A percentile compares a stretch with the other conserved stretches of the same genome.
Conservation (phyloP, 1,140 invertebrate species). For the Leptoteleia sp. region DNA sequence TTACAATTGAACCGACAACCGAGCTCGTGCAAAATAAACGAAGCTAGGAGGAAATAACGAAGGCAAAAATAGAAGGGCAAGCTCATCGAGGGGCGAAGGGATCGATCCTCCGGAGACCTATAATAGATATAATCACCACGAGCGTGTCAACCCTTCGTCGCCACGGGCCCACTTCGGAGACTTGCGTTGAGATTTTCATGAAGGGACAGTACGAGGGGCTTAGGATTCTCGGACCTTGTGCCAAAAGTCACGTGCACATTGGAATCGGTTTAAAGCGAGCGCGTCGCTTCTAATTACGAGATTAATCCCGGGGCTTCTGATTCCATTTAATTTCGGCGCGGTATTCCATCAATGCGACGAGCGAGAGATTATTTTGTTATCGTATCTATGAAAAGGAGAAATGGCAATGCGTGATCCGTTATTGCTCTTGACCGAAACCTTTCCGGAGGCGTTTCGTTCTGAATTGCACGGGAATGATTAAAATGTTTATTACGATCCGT, state of each 20-base stretch:
- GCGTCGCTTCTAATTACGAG: conserved; percentile 56
- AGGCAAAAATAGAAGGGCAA: conserved; percentile 12
- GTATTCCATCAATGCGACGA: conserved; percentile 42
- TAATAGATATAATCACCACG: conserved; percentile 53
- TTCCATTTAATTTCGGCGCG: conserved; percentile 52
- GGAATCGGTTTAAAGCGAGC: conserved; percentile 47
- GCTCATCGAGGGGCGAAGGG: conserved; percentile 38
- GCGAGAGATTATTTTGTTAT: conserved; percentile 51
- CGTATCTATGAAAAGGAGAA: conserved; percentile 29
- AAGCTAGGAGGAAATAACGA: too few species aligned
- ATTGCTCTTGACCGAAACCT: conserved; percentile 8
- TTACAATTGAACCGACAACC: conserved; percentile 28
- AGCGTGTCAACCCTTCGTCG: conserved; percentile 56
- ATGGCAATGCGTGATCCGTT: conserved; percentile 13
- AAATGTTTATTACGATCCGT: too few species aligned
- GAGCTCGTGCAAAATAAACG: too few species aligned
- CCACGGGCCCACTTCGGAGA: conserved; percentile 30
- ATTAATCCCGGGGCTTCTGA: conserved; percentile 44
- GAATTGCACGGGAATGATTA: too few species aligned
- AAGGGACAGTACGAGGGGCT: conserved; percentile 16
- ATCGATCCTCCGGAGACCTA: conserved; percentile 49
- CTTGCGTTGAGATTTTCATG: conserved; percentile 8
- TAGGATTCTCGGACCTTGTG: conserved; percentile 25
- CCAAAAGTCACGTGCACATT: conserved; percentile 53
- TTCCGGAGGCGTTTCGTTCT: not conserved